Percentiles rank a stretch among this genome's conserved stretches.
Evolutionary conservation across 2,797 vertebrate genomes (phyloP).

Genomic region (Loriculus beryllinus): DNA sequence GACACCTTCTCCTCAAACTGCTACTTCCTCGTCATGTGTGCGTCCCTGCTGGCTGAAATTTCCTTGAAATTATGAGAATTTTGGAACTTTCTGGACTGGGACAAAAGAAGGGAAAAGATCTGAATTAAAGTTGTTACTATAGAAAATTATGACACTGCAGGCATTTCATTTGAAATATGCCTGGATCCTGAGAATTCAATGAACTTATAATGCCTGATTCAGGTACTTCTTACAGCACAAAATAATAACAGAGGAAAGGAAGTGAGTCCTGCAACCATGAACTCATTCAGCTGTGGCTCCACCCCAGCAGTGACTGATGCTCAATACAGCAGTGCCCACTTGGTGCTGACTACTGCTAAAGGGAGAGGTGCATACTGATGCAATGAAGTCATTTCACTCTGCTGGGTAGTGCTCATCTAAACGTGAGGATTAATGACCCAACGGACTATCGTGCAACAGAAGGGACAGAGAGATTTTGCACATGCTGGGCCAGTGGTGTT

Average conservation of each 20-base stretch:
- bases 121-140: constrained; percentile 5
- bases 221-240: constrained; percentile 11
- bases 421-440: fast-evolving
- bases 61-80: background rate
- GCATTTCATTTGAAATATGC: constrained; percentile 24
- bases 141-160: constrained; percentile 26
- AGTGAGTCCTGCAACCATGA: background rate
- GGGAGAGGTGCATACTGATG: background rate
- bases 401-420: background rate
- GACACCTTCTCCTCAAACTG: background rate
- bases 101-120: background rate
- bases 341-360: background rate
- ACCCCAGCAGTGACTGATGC: background rate
- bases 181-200: constrained; percentile 33
- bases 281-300: background rate
- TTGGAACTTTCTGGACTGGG: background rate
- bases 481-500: fast-evolving
- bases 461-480: background rate
- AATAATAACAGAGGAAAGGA: constrained; percentile 8
- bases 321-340: background rate
- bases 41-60: background rate
- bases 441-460: background rate
- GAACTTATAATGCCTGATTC: constrained; percentile 56
- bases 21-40: fast-evolving
- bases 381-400: background rate